Evolutionary conservation across 1,140 invertebrate genomes (phyloP), one percentile per base, ranked within the genome.

Genomic region (Meloidogyne floridensis): DNA sequence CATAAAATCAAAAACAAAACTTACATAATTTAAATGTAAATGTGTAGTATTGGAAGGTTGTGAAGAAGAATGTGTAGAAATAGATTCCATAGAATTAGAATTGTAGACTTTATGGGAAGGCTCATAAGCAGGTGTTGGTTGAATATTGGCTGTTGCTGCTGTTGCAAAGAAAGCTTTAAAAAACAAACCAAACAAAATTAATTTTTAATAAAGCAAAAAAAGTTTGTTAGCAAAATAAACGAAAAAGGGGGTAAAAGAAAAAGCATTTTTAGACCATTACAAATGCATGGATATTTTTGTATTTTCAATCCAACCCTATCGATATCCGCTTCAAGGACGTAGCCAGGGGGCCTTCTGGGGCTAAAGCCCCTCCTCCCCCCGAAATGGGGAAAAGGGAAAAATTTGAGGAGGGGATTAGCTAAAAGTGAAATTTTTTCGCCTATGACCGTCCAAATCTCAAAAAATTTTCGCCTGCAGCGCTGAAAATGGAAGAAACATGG

Each of bases 21-120:
- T 2, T 6, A 65, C 59, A 65, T 65, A 65, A 65, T 65, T 65
- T 65, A 65, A n/a, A 18, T 65, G 59, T 18, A 65, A 65, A 65
- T 65, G 15, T 18, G 59, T 65, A 65, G 4, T 47, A 47, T 47
- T 47, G 7, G 59, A 65, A 1, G 59, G 0, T n/a, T 65, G 59
- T 65, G 59, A n/a, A 7, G 59, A 65, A 18, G 77, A 78, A 42
- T 20, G 18, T n/a, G 77, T 20, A 8, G 77, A 47, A 47, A 78
- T 32, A 0, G 77, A 78, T 9, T 78, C 77, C 77, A 78, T 71
- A 7, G 77, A 78, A 18, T 59, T 42, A 69, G 77, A 79, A 79
- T 72, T 79, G 18, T 47, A 53, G 47, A 79, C 77, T 51, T 43
- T 51, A 79, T 71, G 53, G 5, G 53, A n/a, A 54, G 43, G 59